phyloP scores from a whole-genome alignment of 1,140 invertebrate genomes.

The Brevipalpus yothersi region DNA sequence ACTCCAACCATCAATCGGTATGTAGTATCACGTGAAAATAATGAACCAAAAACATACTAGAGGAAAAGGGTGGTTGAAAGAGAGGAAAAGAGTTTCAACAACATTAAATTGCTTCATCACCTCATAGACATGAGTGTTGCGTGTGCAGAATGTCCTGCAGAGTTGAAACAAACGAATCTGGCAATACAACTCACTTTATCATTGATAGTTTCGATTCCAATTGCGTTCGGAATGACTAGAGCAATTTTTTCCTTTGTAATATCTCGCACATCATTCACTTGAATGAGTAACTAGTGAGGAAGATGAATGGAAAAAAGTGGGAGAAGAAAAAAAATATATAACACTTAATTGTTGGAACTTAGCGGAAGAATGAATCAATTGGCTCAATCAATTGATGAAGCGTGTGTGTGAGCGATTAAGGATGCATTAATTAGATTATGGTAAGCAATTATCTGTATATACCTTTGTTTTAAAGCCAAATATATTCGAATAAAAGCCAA shows the following conservation, averaged over 20 bases:
- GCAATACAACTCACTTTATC: slow-evolving; percentile 28
- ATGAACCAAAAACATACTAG: slow-evolving; percentile 57
- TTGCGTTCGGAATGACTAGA: slow-evolving; percentile 60
- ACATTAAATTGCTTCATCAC: background rate
- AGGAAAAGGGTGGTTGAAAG: slow-evolving; percentile 5
- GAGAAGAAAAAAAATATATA: background rate
- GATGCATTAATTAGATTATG: no score
- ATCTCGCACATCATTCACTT: slow-evolving; percentile 46
- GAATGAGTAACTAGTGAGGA: slow-evolving; percentile 39
- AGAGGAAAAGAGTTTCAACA: background rate
- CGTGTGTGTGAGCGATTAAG: no score
- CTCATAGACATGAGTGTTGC: no score
- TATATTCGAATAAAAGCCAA: slow-evolving; percentile 83
- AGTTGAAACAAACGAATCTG: background rate
- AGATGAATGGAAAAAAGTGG: no score
- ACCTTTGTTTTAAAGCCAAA: slow-evolving; percentile 76
- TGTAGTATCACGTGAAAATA: slow-evolving; percentile 58
- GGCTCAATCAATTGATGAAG: no score
- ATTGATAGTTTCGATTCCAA: slow-evolving; percentile 52
- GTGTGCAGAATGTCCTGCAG: no score
- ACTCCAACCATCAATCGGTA: slow-evolving; percentile 55
- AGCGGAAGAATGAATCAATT: background rate
- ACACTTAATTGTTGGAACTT: background rate
- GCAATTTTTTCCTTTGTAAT: slow-evolving; percentile 66
- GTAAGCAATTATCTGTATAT: slow-evolving; percentile 15